Evolutionary conservation across 2,113 vertebrate genomes (phyloP), one percentile per base, ranked within the genome.

Genomic region (Neolamprologus hecqui): DNA sequence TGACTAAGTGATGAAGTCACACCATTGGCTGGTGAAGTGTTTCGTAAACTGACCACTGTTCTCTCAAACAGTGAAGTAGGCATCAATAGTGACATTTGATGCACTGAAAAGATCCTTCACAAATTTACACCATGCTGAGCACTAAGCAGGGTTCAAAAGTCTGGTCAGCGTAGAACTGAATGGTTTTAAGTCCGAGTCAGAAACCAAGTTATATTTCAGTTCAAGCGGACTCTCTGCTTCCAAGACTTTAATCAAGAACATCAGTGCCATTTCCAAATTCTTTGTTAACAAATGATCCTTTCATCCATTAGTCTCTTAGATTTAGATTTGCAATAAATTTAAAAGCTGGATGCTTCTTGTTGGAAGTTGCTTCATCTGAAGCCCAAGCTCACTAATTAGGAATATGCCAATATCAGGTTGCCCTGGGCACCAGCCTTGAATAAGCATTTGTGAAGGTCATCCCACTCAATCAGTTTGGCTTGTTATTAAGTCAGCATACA

Each of bases 361-460:
- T 75, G 3, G 42, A 89, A 81, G 82, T 81, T 90, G 82, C 77
- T 51, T 87, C 58, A 92, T 85, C 70, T 42, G 60, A 84, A 86
- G 35, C 79, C 26, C 75, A 57, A 21, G 51, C n/a, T 15, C 70
- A 86, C 54, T 94, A 93, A 93, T 94, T 94, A 92, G 83, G 58
- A 89, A 86, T 83, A 87, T n/a, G 79, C 83, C 91, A 92, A 94
- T 91, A 91, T 90, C 81, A 84, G 79, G 90, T 89, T 94, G 93
- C 92, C 82, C 81, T 89, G 91, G 57, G 93, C 82, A 82, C 31
- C 92, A 70, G 82, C 54, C 88, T 42, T 70, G 92, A 85, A 90
- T 89, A 88, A 93, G 88, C 82, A 79, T 88, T 88, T 51, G 80
- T 86, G 89, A 96, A 96, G 95, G 93, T 95, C 93, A 90, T 21